Base-by-base conservation (phyloP, 2,797 vertebrate genomes). In the Argentina silus region DNA sequence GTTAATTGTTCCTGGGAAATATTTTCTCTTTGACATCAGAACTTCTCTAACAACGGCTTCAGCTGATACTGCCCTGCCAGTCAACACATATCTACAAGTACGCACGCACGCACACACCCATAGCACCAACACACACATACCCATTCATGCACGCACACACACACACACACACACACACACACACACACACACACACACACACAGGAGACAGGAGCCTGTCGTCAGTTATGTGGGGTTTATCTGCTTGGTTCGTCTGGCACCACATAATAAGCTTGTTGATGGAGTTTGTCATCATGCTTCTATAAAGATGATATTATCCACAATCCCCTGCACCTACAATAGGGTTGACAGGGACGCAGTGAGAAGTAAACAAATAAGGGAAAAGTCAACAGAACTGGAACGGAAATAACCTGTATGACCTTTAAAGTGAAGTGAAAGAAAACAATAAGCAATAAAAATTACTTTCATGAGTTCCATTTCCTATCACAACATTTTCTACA, bases 211-310 rank as follows among this genome's bases (percentile, higher is more conserved):
- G 27, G 27, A 36, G 27, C 27, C 27, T 36, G 17, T 7, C 11
- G 23, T 63, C 59, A 63, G 83, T 72, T 70, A 65, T 61, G 36
- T 72, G 81, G 78, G 81, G 56, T 70, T 53, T 65, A 82, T 83
- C 78, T 70, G 75, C 70, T 80, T 21, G 77, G 83, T 78, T 77
- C 53, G 71, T 50, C 84, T 80, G 86, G 86, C 84, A 86, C 83
- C 85, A 88, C 62, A 85, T 85, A 86, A 89, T 89, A 75, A 81
- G 75, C 72, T 75, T 57, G 72, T 6, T 3, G 86, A 91, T 44
- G 68, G 83, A 81, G 69, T 72, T 76, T 89, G 85, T 92, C 87
- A 84, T 81, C 86, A 61, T 83, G 76, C 81, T 51, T 68, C 67
- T 55, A 66, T 70, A 50, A 74, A 69, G n/a, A 69, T 57, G 55